Percentiles rank a stretch among this genome's conserved stretches.
Evolutionary conservation across 92 coral and sea anemone genomes (phyloP).

Genomic region (Zoanthus sociatus): DNA sequence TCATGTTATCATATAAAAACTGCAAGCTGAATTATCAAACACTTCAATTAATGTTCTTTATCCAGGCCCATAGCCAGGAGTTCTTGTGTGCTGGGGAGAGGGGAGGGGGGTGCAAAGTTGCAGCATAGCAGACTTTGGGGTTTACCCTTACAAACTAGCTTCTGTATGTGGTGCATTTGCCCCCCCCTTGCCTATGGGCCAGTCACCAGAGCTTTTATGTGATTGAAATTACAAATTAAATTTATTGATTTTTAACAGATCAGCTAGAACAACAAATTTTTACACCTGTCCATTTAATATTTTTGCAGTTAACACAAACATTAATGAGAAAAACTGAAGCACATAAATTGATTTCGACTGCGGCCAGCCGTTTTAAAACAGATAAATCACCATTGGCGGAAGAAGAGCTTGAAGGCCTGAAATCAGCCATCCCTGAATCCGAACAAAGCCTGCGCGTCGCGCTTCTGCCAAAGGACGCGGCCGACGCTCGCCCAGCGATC

Average conservation of each 20-base stretch:
- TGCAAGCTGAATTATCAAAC: conserved; percentile 6
- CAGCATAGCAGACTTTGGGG: conserved; percentile 10
- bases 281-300: conserved; percentile 8
- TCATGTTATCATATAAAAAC: conserved; percentile 4
- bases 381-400: too few species aligned
- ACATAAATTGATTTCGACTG: neutral
- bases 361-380: too few species aligned
- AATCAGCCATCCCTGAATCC: too few species aligned
- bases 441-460: too few species aligned
- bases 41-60: neutral
- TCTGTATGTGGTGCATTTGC: neutral
- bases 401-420: too few species aligned
- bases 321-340: conserved; percentile 11
- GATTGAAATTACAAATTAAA: conserved; percentile 5
- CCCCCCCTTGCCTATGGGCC: conserved; percentile 7
- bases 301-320: conserved; percentile 5
- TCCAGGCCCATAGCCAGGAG: conserved; percentile 10
- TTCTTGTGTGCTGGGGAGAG: conserved; percentile 1
- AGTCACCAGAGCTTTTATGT: conserved; percentile 15
- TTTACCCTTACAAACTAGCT: conserved; percentile 6
- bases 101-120: conserved; percentile 10
- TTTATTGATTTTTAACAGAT: neutral
- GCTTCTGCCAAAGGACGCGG: too few species aligned
- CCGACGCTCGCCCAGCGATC: too few species aligned
- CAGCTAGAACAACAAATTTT: conserved; percentile 9